Evolutionary conservation across 2,797 vertebrate species (phyloP), one percentile per base, ranked within the genome.

Genomic region (Myripristis jacobus): DNA sequence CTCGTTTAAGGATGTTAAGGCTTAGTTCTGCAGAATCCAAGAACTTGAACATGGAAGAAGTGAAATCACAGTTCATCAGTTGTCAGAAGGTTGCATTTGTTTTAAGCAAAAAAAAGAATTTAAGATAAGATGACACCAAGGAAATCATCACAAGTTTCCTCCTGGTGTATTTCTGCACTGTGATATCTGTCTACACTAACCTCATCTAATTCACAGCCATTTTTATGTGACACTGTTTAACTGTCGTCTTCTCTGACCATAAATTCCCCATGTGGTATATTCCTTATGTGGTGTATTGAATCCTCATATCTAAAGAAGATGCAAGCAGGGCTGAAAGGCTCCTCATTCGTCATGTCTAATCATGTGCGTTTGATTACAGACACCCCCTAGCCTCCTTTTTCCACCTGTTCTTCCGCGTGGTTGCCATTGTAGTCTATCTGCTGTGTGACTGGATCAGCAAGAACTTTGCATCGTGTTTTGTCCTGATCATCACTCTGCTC

Each of bases 401-500:
- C 87, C 94, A 96, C 75, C 88, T 96, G n/a, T 96, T 96, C 90
- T 96, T 96, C 84, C 92, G 94, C 38, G 92, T 95, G 84, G 93
- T 93, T 83, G 94, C 94, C 3, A 92, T 96, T 12, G 27, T 94
- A 11, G 91, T 94, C 22, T 96, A 95, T 67, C 81, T 95, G 77
- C 93, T 96, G 41, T 95, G 94, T 77, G 95, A 95, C 78, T 87
- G 94, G 81, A 70, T 96, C 64, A 95, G 92, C 73, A 94, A 72
- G 89, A 96, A 93, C 82, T 96, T 96, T 80, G 93, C 95, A 27
- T 93, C 94, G 44, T 95, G 95, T 77, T 95, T 96, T 91, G 91
- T 96, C 80, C 94, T 93, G 41, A 89, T 89, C 46, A 95, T 96
- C 81, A 94, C 95, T 80, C 92, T 96, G 69, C 88, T 96, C 41